phyloP scores from a whole-genome alignment of 2,113 vertebrate genomes.

The Cyphomyrus discorhynchus region DNA sequence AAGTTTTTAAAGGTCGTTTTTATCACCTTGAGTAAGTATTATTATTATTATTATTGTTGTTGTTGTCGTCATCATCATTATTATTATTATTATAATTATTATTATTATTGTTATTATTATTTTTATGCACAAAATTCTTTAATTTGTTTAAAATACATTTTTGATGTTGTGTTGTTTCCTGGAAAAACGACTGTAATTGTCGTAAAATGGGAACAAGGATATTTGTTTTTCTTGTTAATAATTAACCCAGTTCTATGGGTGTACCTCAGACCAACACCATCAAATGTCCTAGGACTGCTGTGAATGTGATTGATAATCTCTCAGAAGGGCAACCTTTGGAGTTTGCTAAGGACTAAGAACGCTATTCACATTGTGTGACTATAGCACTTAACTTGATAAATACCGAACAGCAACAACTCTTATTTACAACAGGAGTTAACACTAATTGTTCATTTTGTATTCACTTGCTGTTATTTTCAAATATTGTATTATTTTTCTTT shows the following conservation, averaged over 20 bases:
- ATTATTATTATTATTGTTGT: neutral
- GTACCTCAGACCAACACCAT: neutral
- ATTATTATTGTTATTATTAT: neutral
- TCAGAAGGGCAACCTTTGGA: neutral
- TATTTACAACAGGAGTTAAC: neutral
- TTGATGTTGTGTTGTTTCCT: neutral
- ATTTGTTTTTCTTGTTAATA: constrained; percentile 15
- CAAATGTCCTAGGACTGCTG: neutral
- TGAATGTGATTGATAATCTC: neutral
- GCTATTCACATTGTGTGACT: neutral
- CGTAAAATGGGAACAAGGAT: neutral
- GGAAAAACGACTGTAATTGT: neutral
- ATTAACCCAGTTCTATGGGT: constrained; percentile 22
- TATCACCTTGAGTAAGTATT: neutral
- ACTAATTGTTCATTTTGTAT: neutral
- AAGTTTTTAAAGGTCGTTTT: neutral
- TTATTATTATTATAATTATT: neutral
- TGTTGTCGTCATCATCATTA: too few species aligned
- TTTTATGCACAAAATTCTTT: neutral
- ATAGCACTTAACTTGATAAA: neutral
- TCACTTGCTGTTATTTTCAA: neutral
- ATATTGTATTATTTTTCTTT: neutral
- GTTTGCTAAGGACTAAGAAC: neutral
- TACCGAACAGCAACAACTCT: neutral
- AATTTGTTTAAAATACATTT: neutral